Percentiles rank a stretch among this genome's conserved stretches.
phyloP scores from a whole-genome alignment of 2,113 vertebrate genomes.

The Eolophus roseicapilla region DNA sequence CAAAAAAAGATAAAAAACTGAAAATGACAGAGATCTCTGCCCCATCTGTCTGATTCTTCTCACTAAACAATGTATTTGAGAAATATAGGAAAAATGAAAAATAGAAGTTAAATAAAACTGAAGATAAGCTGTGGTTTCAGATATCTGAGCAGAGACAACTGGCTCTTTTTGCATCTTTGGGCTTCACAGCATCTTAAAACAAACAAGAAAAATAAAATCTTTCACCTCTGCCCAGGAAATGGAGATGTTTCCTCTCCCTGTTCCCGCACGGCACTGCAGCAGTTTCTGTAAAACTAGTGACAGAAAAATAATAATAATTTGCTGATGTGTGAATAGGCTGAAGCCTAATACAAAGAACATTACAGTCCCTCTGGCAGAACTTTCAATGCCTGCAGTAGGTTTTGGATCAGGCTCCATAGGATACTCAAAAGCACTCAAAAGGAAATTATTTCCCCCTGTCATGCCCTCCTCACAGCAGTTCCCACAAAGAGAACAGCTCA shows the following conservation, averaged over 20 bases:
- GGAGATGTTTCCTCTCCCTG: slow-evolving; percentile 37
- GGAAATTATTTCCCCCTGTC: neutral
- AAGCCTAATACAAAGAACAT: neutral
- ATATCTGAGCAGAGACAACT: slow-evolving; percentile 9
- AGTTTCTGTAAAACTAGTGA: slow-evolving; percentile 22
- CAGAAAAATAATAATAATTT: neutral
- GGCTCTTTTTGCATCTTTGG: slow-evolving; percentile 15
- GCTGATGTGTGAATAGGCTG: neutral
- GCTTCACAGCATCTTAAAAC: slow-evolving; percentile 48
- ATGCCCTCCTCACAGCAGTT: neutral
- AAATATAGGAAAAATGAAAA: slow-evolving; percentile 41
- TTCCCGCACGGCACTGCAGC: neutral
- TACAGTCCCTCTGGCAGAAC: neutral
- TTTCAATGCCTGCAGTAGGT: neutral
- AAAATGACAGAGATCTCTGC: slow-evolving; percentile 41
- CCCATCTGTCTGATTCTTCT: slow-evolving; percentile 49
- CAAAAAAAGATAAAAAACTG: neutral
- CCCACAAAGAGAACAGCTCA: neutral
- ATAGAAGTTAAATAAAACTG: neutral
- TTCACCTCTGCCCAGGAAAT: slow-evolving; percentile 17
- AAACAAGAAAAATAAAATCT: neutral
- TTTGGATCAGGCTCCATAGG: neutral
- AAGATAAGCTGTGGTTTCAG: slow-evolving; percentile 20
- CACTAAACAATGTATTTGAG: slow-evolving; percentile 49
- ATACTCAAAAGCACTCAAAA: neutral